phyloP scores from a whole-genome alignment of 2,113 vertebrate genomes.

The Scytalopus superciliaris region DNA sequence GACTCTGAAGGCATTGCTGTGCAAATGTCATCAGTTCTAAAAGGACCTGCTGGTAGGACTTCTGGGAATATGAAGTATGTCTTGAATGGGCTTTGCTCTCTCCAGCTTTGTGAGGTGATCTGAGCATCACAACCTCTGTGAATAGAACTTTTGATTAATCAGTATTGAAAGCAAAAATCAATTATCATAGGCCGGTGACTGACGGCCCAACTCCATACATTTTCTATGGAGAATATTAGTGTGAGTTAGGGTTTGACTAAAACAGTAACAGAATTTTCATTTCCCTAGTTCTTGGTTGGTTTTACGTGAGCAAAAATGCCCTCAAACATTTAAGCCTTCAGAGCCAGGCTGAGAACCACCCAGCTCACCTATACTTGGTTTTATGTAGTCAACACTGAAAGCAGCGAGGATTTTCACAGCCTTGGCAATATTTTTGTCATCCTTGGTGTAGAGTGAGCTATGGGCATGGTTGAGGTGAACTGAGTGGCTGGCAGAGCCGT shows the following conservation, averaged over 20 bases:
- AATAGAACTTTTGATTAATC: not conserved
- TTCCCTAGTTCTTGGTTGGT: not conserved
- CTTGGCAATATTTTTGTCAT: not conserved
- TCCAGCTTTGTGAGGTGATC: not conserved
- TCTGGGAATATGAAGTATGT: not conserved
- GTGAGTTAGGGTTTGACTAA: not conserved
- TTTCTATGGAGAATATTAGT: not conserved
- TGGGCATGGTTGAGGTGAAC: not conserved
- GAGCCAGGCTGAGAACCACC: not conserved
- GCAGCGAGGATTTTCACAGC: not conserved
- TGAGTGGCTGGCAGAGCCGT: not conserved
- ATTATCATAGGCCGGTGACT: not conserved
- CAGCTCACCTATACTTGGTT: not conserved
- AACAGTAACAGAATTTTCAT: not conserved
- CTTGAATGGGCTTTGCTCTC: not conserved
- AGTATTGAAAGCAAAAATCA: not conserved
- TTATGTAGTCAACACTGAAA: not conserved
- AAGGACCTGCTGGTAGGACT: not conserved
- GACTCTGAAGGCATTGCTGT: not conserved
- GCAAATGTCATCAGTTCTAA: not conserved
- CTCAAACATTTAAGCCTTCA: fast-evolving
- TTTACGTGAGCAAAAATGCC: not conserved
- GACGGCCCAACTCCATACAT: not conserved
- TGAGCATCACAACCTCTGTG: not conserved
- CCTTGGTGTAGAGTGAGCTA: not conserved